Conservation (phyloP, 2,888 invertebrate genomes). For the Theristus sp. region DNA sequence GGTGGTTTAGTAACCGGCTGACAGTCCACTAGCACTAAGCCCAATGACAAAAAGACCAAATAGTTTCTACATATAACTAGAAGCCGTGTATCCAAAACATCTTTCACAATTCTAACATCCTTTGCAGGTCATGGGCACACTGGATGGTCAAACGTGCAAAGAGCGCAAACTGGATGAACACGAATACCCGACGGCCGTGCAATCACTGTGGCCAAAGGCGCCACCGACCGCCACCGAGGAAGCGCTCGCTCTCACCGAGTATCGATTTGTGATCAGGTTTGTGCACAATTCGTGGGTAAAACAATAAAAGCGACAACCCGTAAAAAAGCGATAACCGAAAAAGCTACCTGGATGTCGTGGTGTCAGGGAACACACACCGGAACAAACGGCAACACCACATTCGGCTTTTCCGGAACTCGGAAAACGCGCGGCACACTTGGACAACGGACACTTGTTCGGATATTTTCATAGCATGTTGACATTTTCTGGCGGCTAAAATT, state of each 20-base stretch:
- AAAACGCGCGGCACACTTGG: too few species aligned
- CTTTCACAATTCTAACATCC: conserved; percentile 24
- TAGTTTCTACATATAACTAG: too few species aligned
- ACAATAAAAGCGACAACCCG: not conserved
- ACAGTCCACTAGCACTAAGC: too few species aligned
- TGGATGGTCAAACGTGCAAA: conserved; percentile 56
- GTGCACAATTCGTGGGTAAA: not conserved
- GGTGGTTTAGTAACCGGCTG: too few species aligned
- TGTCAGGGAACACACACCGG: not conserved
- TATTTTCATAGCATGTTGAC: too few species aligned
- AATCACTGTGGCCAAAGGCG: conserved; percentile 35
- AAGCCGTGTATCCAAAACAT: too few species aligned
- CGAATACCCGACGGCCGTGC: conserved; percentile 38
- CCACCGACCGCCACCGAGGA: conserved; percentile 13
- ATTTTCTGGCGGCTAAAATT: too few species aligned
- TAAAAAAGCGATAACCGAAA: not conserved
- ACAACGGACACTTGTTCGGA: too few species aligned
- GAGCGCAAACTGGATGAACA: conserved; percentile 61
- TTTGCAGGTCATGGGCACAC: conserved; percentile 27
- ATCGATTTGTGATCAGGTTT: conserved; percentile 15
- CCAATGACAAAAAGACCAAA: conserved; percentile 44
- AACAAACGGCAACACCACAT: too few species aligned
- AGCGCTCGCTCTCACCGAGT: conserved; percentile 11
- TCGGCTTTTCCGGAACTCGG: too few species aligned
- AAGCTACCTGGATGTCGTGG: not conserved